These are phyloP conservation scores for Drosophila ustulata DNA, from an alignment of 2,888 invertebrate species.

Conservation along the genomic window DNA sequence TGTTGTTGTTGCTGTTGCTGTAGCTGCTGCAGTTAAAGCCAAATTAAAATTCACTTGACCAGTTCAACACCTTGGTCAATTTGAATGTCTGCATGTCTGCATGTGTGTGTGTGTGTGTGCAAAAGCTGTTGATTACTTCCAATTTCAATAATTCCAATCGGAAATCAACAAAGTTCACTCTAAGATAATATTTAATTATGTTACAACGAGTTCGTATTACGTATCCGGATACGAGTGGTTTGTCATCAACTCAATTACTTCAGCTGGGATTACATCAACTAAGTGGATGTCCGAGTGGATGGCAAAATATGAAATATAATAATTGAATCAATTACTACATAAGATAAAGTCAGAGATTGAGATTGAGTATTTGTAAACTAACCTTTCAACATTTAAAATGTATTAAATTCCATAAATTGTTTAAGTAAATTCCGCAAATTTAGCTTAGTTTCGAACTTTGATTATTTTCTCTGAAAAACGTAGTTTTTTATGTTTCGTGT, in stretches of 20 bases:
- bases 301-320: conserved; percentile 1
- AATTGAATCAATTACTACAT: neutral
- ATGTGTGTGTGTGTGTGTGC: conserved; percentile 20
- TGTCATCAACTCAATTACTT: conserved; percentile 7
- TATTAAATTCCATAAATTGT: neutral
- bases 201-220: neutral
- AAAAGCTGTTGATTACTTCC: conserved; percentile 39
- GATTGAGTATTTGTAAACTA: neutral
- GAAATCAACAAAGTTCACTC: conserved; percentile 30
- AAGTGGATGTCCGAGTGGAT: neutral
- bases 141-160: conserved; percentile 41
- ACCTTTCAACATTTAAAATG: neutral
- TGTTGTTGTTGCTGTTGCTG: conserved; percentile 45
- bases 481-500: neutral
- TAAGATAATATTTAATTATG: conserved; percentile 16
- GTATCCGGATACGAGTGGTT: conserved; percentile 1
- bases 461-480: neutral
- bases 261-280: neutral
- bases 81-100: conserved; percentile 39
- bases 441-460: neutral
- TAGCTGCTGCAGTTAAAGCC: conserved; percentile 51
- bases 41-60: conserved; percentile 76
- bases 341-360: neutral
- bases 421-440: neutral
- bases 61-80: conserved; percentile 76